Base-by-base conservation (phyloP, 1,140 invertebrate species). In the Lepidostoma basale region DNA sequence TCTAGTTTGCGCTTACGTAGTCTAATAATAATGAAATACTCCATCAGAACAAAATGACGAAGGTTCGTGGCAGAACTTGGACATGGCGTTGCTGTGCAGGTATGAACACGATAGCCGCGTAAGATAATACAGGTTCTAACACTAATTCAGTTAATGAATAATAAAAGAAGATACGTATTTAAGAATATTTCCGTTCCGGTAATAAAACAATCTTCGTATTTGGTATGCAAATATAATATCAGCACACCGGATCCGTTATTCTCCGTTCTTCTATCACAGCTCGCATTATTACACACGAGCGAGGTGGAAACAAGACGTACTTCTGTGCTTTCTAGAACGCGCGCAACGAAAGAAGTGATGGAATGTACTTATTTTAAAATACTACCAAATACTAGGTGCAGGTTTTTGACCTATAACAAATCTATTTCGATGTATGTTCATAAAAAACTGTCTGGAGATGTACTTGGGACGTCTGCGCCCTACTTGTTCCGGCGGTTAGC, bases 401-500 rank as follows among this genome's bases (percentile, higher is more conserved):
- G 65, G 69, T 71, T 72, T 68, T 72, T 68, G 70, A 72, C 70
- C 70, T 68, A 68, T 42, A 68, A 65, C 65, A 64, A 58, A 65
- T 72, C 70, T 72, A 72, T 72, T 72, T 72, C 30, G 56, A 65
- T 64, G 40, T 42, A n/a, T 33, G 23, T 49, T 49, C 49, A 63
- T 56, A 72, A 72, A 71, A 72, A 72, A 68, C 62, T 44, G 70
- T 72, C 70, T 72, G 66, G 70, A 49, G 69, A 67, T 58, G 69
- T 71, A 67, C 69, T 67, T 59, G 10, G 20, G 10, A 9, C 9
- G 14, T 30, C 47, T 18, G 44, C 16, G 44, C 44, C 20, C 42
- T 20, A 14, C 54, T 30, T 54, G 49, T 54, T 54, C 20, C 26
- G 9, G 12, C n/a, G 56, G 33, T 16, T 25, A 33, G 30, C 33